Evolutionary conservation across 2,888 invertebrate species (phyloP).

Genomic region (Geotrupes spiniger): DNA sequence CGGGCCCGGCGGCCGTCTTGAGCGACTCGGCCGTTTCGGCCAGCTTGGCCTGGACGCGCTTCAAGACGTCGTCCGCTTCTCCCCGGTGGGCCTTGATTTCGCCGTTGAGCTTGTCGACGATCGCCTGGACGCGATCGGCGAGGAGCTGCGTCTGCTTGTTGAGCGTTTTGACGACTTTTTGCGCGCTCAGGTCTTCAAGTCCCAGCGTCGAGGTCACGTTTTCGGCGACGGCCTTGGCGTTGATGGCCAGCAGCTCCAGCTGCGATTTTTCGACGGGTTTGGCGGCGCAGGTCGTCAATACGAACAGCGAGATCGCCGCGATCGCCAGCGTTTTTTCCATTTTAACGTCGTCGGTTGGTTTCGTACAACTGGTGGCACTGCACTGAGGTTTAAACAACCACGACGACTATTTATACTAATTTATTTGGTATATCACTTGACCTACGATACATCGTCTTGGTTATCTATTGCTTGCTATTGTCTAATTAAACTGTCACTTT

Average conservation of each 20-base stretch:
- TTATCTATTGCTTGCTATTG: no score
- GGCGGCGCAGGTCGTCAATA: conserved; percentile 22
- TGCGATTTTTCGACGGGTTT: conserved; percentile 22
- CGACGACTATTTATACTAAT: no score
- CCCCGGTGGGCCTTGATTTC: conserved; percentile 32
- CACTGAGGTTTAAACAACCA: no score
- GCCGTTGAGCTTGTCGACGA: conserved; percentile 38
- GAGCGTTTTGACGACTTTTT: conserved; percentile 38
- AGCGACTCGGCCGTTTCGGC: conserved; percentile 35
- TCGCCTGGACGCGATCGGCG: conserved; percentile 35
- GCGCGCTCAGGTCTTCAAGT: conserved; percentile 35
- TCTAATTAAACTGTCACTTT: no score
- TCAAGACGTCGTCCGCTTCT: conserved; percentile 38
- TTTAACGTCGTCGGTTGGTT: no score
- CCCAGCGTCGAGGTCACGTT: conserved; percentile 35
- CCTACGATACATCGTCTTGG: no score
- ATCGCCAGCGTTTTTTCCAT: no score
- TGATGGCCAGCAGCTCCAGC: conserved; percentile 23
- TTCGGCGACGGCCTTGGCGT: conserved; percentile 22
- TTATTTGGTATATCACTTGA: no score
- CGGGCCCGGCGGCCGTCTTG: conserved; percentile 39
- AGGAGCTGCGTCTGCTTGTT: conserved; percentile 39
- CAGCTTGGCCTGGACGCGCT: conserved; percentile 39
- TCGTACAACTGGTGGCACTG: no score
- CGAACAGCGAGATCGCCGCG: no score